A percentile compares a stretch with the other conserved stretches of the same genome.
phyloP scores from a whole-genome alignment of 2,113 vertebrate species.

The Nicator chloris region DNA sequence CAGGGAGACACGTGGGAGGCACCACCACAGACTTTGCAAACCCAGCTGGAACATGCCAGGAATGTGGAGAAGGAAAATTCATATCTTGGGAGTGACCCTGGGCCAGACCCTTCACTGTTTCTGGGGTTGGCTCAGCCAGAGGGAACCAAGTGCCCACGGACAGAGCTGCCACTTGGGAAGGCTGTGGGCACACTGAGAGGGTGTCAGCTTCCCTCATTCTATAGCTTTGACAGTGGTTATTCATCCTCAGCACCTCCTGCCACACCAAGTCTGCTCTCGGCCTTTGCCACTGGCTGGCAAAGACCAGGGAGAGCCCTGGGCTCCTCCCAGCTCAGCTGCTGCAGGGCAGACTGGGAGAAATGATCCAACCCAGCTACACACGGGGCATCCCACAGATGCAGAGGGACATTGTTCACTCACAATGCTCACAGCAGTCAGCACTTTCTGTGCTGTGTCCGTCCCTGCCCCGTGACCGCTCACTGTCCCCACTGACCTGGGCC shows the following conservation, averaged over 20 bases:
- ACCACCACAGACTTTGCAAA: no score
- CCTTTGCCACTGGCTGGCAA: background rate
- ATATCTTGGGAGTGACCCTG: background rate
- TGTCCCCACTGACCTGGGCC: background rate
- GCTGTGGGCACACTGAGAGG: background rate
- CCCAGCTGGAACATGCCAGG: background rate
- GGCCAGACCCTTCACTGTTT: background rate
- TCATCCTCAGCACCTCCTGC: background rate
- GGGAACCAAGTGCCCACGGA: rapidly evolving
- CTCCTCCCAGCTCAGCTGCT: background rate
- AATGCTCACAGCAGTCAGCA: background rate
- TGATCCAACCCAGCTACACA: background rate
- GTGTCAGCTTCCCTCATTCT: background rate
- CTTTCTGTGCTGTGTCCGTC: background rate
- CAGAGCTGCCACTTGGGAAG: background rate
- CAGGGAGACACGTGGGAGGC: background rate
- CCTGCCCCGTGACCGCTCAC: background rate
- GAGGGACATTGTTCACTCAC: background rate
- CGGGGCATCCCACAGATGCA: background rate
- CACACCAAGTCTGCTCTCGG: background rate
- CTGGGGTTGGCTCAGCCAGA: background rate
- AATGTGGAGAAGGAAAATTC: background rate
- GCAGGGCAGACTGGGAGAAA: background rate
- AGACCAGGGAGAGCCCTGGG: background rate
- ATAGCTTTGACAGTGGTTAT: background rate